Evolutionary conservation across 2,888 invertebrate genomes (phyloP).

Genomic region (Tromatobia lineatoria): DNA sequence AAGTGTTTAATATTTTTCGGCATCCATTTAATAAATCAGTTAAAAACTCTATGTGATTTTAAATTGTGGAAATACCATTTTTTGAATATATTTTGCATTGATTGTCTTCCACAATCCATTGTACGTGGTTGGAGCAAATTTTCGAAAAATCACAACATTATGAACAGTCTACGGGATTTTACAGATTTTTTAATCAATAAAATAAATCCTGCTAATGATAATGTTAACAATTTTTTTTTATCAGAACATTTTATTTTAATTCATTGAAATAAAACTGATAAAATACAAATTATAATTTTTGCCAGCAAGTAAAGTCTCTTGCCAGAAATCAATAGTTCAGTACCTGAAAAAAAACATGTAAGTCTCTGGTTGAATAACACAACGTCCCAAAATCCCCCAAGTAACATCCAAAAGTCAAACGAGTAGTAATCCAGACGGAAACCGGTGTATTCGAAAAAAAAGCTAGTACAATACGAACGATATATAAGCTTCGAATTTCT

Average conservation of each 20-base stretch:
- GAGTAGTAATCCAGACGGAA: neutral
- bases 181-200: no score
- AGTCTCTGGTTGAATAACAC: neutral
- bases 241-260: no score
- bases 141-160: neutral
- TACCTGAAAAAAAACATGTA: neutral
- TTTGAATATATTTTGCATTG: neutral
- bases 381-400: neutral
- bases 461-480: constrained; percentile 18
- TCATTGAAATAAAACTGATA: neutral
- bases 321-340: neutral
- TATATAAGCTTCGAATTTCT: constrained; percentile 14
- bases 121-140: no score
- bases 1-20: no score
- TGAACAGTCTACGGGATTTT: no score
- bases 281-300: neutral
- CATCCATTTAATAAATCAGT: no score
- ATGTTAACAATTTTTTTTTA: no score
- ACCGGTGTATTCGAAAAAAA: constrained; percentile 15
- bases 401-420: constrained; percentile 21
- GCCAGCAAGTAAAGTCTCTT: neutral
- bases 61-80: no score
- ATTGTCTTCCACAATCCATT: no score
- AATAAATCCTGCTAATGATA: no score
- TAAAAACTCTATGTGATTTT: no score